Evolutionary conservation across 1,140 invertebrate species (phyloP), one percentile per base, ranked within the genome.

Genomic region (Drosophila funebris): DNA sequence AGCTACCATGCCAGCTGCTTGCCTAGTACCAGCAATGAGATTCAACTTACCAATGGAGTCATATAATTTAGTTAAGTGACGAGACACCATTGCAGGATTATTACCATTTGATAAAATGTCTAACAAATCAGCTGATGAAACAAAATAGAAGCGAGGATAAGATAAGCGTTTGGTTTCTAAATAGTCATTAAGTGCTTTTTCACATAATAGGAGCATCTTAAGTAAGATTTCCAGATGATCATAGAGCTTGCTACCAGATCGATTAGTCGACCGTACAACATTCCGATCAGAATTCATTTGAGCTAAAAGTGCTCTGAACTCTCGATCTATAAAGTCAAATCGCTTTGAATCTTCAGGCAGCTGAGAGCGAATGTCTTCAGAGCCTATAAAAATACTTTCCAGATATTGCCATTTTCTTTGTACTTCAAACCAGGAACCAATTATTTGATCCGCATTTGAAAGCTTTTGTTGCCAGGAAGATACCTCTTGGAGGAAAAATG

Each of bases 21-120:
- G 80, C 76, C 93, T 92, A 5, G 90, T 91, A 4, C 94, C 92
- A 14, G 91, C 83, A 50, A 93, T 93, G 90, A 98, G 97, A 36
- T 95, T 95, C n/a, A 99, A 92, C 90, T 95, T 95, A 0, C 96
- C 96, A 78, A 99, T 92, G 5, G 97, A 97, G 91, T 99, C 98
- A 92, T 98, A 99, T 22, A 99, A 90, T 91, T 99, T 99, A 2
- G 97, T 96, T 48, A 99, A 93, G 92, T 99, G 98, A 82, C 95
- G 96, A 56, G 94, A 94, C 6, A 97, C 96, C 18, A 96, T 92
- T 73, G 95, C 93, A 9, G 98, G 98, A 88, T 97, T 95, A 88
- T 98, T 99, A 78, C 98, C 97, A 92, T 98, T 98, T 9, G 97
- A 98, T 53, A 99, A 93, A 89, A 99, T 99, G 91, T 99, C 98